Conservation (phyloP, 2,888 invertebrate species). For the Perdita meconis region DNA sequence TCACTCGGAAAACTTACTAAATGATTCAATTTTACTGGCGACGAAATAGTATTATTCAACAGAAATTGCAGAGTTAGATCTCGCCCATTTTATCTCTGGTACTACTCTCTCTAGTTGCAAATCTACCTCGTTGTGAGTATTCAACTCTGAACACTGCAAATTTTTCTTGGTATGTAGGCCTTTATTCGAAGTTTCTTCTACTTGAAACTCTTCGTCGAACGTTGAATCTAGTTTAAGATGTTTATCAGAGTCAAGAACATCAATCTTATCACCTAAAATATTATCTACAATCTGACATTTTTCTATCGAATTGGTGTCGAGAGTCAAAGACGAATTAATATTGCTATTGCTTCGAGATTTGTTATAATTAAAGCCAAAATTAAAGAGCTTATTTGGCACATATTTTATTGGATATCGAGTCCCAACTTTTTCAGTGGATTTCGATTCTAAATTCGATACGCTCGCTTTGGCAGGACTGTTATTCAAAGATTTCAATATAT, state of each 20-base stretch:
- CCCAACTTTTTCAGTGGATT: constrained; percentile 37
- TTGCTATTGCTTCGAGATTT: constrained; percentile 55
- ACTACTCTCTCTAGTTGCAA: not conserved
- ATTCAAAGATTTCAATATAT: constrained; percentile 76
- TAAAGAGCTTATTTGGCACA: constrained; percentile 62
- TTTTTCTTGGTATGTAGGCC: constrained; percentile 22
- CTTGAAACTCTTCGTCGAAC: not conserved
- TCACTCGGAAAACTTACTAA: constrained; percentile 18
- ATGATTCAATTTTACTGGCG: constrained; percentile 38
- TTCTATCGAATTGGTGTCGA: constrained; percentile 32
- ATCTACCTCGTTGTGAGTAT: constrained; percentile 2
- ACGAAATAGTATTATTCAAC: constrained; percentile 52
- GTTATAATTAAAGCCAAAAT: constrained; percentile 37
- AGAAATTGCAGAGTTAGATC: constrained; percentile 35
- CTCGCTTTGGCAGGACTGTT: constrained; percentile 77
- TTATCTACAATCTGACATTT: constrained; percentile 40
- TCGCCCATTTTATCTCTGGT: constrained; percentile 23
- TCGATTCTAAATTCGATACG: constrained; percentile 65
- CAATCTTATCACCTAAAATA: constrained; percentile 59
- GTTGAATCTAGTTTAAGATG: constrained; percentile 28
- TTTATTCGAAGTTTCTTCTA: constrained; percentile 24
- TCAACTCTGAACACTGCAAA: constrained; percentile 14
- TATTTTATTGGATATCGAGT: constrained; percentile 31
- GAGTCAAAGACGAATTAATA: constrained; percentile 36
- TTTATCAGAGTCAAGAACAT: constrained; percentile 41